A percentile compares a stretch with the other conserved stretches of the same genome.
Evolutionary conservation across 2,888 invertebrate species (phyloP).

Genomic region (Eristalis tenax): DNA sequence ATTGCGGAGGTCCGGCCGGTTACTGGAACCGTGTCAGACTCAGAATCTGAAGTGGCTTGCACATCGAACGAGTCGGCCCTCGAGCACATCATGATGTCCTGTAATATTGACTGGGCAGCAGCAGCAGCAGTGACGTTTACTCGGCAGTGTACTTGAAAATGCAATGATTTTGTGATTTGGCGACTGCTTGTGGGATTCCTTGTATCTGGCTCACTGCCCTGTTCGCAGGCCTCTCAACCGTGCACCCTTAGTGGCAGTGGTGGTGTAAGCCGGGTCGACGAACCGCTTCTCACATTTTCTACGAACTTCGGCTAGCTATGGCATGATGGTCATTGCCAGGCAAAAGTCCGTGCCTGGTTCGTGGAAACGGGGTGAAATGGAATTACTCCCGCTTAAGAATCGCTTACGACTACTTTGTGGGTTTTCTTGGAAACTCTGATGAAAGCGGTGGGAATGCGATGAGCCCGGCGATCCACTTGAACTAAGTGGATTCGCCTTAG

Average conservation of each 20-base stretch:
- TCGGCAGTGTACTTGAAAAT: conserved; percentile 1
- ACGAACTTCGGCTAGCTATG: no score
- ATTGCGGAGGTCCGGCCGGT: conserved; percentile 14
- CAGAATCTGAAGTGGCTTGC: conserved; percentile 6
- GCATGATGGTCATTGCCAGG: no score
- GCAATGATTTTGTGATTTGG: conserved; percentile 20
- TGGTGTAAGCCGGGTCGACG: no score
- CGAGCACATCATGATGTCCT: background rate
- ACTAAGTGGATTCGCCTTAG: no score
- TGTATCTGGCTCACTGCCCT: background rate
- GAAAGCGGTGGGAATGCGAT: no score
- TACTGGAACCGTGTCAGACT: conserved; percentile 2
- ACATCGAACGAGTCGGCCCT: background rate
- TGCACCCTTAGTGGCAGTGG: background rate
- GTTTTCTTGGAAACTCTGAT: no score
- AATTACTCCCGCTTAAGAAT: no score
- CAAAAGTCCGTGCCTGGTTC: no score
- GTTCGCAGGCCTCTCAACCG: background rate
- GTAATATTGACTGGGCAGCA: conserved; percentile 24
- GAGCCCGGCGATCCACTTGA: no score
- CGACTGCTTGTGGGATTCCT: background rate
- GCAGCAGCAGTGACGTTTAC: background rate
- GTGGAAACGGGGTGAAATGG: no score
- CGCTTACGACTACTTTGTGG: no score
- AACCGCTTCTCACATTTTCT: no score